Percentiles rank a stretch among this genome's conserved stretches.
phyloP scores from a whole-genome alignment of 2,888 invertebrate species.

The Venusia cambrica region DNA sequence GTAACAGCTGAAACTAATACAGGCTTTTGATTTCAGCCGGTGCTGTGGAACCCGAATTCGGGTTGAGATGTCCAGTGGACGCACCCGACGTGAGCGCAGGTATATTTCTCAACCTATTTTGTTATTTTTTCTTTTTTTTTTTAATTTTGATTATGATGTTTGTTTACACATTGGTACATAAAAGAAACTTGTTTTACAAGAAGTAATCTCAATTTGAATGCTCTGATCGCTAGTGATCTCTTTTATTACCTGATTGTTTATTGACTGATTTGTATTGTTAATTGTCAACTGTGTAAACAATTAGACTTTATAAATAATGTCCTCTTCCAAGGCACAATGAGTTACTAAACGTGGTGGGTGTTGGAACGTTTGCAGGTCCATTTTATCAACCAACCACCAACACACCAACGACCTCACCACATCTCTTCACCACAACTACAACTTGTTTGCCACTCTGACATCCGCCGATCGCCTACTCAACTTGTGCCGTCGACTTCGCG shows the following conservation, averaged over 20 bases:
- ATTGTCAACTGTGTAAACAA: slow-evolving; percentile 23
- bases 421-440: slow-evolving; percentile 78
- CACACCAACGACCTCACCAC: slow-evolving; percentile 79
- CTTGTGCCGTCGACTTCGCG: slow-evolving; percentile 69
- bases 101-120: slow-evolving; percentile 20
- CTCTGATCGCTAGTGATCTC: slow-evolving; percentile 3
- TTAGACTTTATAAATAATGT: slow-evolving; percentile 16
- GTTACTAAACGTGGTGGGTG: slow-evolving; percentile 79
- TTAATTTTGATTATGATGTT: slow-evolving; percentile 5
- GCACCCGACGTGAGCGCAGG: slow-evolving; percentile 87
- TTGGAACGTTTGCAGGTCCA: slow-evolving; percentile 82
- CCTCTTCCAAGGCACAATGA: slow-evolving; percentile 38
- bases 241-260: too few relatives aligned
- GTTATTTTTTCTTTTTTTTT: slow-evolving; percentile 3
- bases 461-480: slow-evolving; percentile 64
- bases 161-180: slow-evolving; percentile 13
- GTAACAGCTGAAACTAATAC: too few relatives aligned
- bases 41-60: slow-evolving; percentile 94
- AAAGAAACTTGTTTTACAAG: slow-evolving; percentile 1
- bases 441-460: slow-evolving; percentile 72
- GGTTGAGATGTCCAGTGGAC: slow-evolving; percentile 95
- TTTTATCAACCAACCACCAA: slow-evolving; percentile 81
- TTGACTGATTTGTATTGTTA: slow-evolving; percentile 12
- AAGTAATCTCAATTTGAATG: slow-evolving; percentile 1
- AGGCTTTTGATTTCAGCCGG: slow-evolving; percentile 76